phyloP scores from a whole-genome alignment of 2,113 vertebrate genomes.

The Brachirus orientalis region DNA sequence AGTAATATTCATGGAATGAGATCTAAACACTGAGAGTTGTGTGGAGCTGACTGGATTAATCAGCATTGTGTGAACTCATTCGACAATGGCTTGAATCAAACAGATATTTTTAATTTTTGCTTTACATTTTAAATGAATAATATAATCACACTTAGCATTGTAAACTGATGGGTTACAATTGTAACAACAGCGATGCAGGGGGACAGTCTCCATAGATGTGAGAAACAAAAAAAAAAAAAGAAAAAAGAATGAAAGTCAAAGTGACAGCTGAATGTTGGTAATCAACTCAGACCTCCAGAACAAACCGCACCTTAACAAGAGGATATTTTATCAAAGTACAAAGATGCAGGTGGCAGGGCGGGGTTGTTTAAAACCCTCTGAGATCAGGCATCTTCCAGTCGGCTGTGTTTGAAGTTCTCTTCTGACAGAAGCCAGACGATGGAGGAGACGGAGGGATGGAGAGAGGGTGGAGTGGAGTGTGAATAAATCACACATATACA shows the following conservation, averaged over 20 bases:
- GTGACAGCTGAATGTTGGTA: background rate
- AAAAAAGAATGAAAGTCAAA: background rate
- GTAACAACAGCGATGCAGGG: background rate
- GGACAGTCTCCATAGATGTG: background rate
- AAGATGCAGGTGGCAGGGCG: constrained; percentile 1
- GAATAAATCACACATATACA: constrained; percentile 35
- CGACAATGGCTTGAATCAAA: too few species aligned
- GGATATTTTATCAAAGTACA: constrained; percentile 10
- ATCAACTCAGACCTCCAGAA: constrained; percentile 2
- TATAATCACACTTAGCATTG: background rate
- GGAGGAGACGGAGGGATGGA: background rate
- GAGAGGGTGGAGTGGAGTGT: constrained; percentile 10
- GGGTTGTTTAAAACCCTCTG: constrained; percentile 9
- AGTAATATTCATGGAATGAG: too few species aligned
- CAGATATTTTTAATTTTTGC: too few species aligned
- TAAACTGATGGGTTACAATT: background rate
- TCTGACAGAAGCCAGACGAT: constrained; percentile 9
- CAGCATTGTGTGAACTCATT: too few species aligned
- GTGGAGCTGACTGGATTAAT: too few species aligned
- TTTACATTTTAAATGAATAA: too few species aligned
- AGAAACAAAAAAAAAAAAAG: background rate
- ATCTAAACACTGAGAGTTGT: too few species aligned
- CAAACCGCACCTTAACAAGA: constrained; percentile 13
- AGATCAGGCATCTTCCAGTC: constrained; percentile 19
- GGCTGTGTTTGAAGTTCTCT: constrained; percentile 28